phyloP scores from a whole-genome alignment of 2,888 invertebrate genomes.

The Linnaemya vulpina region DNA sequence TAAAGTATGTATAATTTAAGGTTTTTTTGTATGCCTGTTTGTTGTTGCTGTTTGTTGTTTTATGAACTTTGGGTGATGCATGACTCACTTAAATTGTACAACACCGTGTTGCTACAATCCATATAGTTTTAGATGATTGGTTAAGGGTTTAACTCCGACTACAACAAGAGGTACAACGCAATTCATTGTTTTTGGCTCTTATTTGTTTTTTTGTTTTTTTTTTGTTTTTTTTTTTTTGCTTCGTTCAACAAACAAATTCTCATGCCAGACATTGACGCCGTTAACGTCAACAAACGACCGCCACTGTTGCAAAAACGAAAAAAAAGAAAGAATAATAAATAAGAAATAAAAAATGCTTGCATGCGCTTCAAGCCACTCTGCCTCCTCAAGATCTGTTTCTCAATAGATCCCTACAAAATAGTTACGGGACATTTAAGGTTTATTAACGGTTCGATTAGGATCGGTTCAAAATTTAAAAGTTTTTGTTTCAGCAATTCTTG shows the following conservation, averaged over 20 bases:
- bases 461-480: too few species aligned
- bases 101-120: conserved; percentile 59
- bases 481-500: too few species aligned
- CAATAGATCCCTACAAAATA: background rate
- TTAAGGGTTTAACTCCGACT: conserved; percentile 57
- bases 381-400: conserved; percentile 12
- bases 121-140: conserved; percentile 63
- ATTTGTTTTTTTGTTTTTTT: conserved; percentile 23
- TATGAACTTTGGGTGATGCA: conserved; percentile 67
- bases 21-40: conserved; percentile 52
- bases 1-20: conserved; percentile 59
- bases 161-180: conserved; percentile 33
- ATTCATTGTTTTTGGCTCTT: conserved; percentile 37
- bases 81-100: conserved; percentile 69
- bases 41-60: conserved; percentile 33
- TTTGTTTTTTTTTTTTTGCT: conserved; percentile 11
- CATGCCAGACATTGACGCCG: conserved; percentile 70
- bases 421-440: background rate
- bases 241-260: conserved; percentile 58
- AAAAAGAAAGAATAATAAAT: conserved; percentile 22
- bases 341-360: conserved; percentile 18
- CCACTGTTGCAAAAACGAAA: conserved; percentile 65
- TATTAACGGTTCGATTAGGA: background rate
- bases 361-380: conserved; percentile 37
- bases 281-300: conserved; percentile 70